Base-by-base conservation (phyloP, 2,888 invertebrate genomes). In the Cephus runcator region DNA sequence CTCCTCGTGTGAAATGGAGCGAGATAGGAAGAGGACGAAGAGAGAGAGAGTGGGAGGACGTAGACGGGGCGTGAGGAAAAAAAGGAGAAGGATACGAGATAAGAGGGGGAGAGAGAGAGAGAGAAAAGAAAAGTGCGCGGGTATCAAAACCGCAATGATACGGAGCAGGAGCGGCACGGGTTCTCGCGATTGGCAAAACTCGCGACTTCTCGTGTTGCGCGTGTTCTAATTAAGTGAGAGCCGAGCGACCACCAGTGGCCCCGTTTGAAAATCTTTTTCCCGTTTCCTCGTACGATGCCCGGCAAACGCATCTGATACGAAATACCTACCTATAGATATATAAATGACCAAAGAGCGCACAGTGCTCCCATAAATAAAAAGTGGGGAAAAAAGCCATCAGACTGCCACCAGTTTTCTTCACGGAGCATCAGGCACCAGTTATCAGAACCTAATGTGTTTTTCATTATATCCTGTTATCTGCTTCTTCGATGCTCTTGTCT, bases 21-120 rank as follows among this genome's bases (percentile, higher is more conserved):
- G 15, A 23, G 56, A 23, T 15, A 9, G 23, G 9, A 23, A 0
- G 23, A 23, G 2, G 1, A 1, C 1, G 23, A 9, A 2, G 4
- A 23, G 4, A 23, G 15, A 12, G 12, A 1, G 4, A 15, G 40
- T 12, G 15, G 40, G 4, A 23, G 9, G 23, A 9, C 3, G 23
- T 23, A 23, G 1, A 56, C 9, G 9, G 9, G 2, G 9, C 56
- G 56, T 23, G 56, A 36, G 15, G 36, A 1, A 15, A 35, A 40
- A 40, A 4, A 4, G 6, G 4, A 56, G 23, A 40, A 56, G 23
- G 56, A 23, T 15, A 56, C 2, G 15, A 3, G 40, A 40, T 6
- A 6, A 6, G 6, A 15, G 15, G 3, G 36, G 0, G 12, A 0
- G 1, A 12, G 4, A 12, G 12, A 12, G 4, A 15, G 23, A 23